Evolutionary conservation across 2,888 invertebrate genomes (phyloP).

Genomic region (Isotomurus palustris): DNA sequence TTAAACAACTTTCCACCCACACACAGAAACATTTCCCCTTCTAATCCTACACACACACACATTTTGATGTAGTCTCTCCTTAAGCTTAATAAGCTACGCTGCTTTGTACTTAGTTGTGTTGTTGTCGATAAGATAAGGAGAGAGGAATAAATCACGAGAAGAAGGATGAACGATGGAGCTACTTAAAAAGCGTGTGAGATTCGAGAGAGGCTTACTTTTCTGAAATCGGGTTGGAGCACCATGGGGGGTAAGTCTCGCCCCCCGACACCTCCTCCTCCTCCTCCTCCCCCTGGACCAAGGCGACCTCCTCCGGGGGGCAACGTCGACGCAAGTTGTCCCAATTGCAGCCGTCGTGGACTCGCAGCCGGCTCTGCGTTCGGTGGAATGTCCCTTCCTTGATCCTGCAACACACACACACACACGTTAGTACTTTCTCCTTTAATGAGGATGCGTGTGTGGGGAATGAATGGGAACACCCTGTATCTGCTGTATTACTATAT

Average conservation of each 20-base stretch:
- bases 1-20: neutral
- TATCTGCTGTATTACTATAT: neutral
- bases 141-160: neutral
- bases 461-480: no score
- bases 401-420: constrained; percentile 26
- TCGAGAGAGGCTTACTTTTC: constrained; percentile 68
- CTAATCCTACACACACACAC: no score
- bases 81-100: no score
- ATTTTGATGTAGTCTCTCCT: no score
- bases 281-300: constrained; percentile 33
- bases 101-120: no score
- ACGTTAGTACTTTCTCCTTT: neutral
- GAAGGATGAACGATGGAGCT: neutral
- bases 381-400: constrained; percentile 47
- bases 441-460: no score
- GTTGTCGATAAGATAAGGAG: no score
- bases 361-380: constrained; percentile 46
- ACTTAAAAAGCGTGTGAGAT: no score
- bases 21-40: no score
- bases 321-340: constrained; percentile 44
- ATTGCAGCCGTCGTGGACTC: constrained; percentile 45
- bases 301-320: constrained; percentile 37
- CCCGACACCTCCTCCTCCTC: constrained; percentile 35
- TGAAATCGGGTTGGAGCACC: constrained; percentile 87
- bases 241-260: constrained; percentile 68